Conservation (phyloP, 2,113 vertebrate genomes). For the Myotis lucifugus region DNA sequence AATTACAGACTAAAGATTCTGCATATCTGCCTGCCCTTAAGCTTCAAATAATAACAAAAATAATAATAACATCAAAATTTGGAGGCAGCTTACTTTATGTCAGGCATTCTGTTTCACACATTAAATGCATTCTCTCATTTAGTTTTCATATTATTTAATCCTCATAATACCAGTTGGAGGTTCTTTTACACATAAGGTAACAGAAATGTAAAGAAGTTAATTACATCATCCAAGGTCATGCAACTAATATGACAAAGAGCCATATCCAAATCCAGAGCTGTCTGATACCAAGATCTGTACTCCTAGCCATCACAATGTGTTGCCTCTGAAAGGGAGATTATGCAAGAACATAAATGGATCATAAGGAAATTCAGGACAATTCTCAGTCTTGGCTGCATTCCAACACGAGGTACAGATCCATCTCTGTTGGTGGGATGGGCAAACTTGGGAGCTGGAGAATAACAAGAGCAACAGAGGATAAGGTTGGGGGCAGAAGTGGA, state of each 20-base stretch:
- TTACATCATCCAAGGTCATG: neutral
- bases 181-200: constrained; percentile 19
- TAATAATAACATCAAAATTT: neutral
- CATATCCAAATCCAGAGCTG: neutral
- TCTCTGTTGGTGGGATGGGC: neutral
- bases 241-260: neutral
- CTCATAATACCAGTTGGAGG: neutral
- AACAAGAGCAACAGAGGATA: neutral
- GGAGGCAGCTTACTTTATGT: neutral
- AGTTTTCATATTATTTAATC: neutral
- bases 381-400: neutral
- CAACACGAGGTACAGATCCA: neutral
- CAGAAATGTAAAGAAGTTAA: neutral
- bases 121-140: neutral
- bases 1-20: neutral
- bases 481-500: neutral
- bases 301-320: neutral
- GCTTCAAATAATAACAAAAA: neutral
- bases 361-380: neutral
- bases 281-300: neutral
- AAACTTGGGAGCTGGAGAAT: neutral
- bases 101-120: neutral
- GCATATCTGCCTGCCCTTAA: neutral
- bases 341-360: neutral
- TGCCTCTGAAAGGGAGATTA: neutral